Conservation (phyloP, 1,140 invertebrate genomes). For the Drosophila lacteicornis region DNA sequence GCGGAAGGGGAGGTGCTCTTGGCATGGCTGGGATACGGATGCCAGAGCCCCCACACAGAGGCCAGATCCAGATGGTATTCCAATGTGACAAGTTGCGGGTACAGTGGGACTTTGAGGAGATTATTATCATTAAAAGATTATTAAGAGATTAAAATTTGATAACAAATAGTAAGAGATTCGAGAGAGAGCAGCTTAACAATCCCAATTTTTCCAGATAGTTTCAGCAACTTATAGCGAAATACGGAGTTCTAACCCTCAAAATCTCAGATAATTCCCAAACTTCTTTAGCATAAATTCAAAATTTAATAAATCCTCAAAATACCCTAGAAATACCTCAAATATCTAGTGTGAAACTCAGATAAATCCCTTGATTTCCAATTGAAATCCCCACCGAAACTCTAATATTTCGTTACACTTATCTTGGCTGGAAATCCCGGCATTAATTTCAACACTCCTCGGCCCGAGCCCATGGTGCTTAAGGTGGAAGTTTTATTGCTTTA, state of each 20-base stretch:
- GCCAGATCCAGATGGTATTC: conserved; percentile 9
- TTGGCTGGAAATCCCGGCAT: background rate
- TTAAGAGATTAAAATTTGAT: background rate
- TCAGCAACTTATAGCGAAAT: background rate
- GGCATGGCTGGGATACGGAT: conserved; percentile 11
- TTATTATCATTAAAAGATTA: background rate
- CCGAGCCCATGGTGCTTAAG: conserved; percentile 47
- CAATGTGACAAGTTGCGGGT: conserved; percentile 11
- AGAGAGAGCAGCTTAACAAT: too few species aligned
- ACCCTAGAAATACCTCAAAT: background rate
- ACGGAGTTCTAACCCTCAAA: background rate
- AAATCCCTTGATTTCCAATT: background rate
- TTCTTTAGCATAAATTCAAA: background rate
- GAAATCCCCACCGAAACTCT: background rate
- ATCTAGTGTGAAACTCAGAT: background rate
- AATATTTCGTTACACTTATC: background rate
- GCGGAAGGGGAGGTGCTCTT: conserved; percentile 13
- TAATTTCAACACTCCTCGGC: conserved; percentile 12
- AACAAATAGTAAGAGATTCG: background rate
- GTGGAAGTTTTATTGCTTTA: conserved; percentile 71
- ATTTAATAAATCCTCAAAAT: background rate
- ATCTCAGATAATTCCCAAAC: too few species aligned
- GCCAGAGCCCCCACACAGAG: conserved; percentile 37
- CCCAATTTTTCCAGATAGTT: background rate
- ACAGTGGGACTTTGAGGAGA: background rate